phyloP scores from a whole-genome alignment of 2,113 vertebrate genomes.

The Tragelaphus imberbis region DNA sequence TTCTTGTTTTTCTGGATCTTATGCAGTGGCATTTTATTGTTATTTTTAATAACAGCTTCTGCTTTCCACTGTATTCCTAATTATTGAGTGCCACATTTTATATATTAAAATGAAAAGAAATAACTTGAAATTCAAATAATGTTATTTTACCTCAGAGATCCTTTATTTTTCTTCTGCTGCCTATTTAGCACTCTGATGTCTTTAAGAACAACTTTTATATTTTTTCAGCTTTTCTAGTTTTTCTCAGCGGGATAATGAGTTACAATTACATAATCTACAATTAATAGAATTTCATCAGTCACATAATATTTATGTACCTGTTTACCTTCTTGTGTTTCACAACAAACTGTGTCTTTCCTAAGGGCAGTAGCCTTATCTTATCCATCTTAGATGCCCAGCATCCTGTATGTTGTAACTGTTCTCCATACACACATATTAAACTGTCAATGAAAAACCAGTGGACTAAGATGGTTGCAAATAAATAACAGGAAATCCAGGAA shows the following conservation, averaged over 20 bases:
- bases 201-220: not conserved
- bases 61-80: not conserved
- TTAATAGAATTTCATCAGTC: not conserved
- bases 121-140: not conserved
- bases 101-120: not conserved
- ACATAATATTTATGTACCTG: not conserved
- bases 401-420: not conserved
- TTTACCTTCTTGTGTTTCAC: not conserved
- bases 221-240: not conserved
- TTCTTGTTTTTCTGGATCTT: not conserved
- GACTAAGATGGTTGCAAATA: not conserved
- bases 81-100: not conserved
- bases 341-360: not conserved
- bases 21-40: not conserved
- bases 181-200: not conserved
- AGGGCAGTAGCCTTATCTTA: not conserved
- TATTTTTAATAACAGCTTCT: not conserved
- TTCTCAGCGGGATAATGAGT: not conserved
- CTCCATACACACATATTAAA: not conserved
- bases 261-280: not conserved
- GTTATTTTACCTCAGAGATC: not conserved
- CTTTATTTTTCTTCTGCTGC: not conserved
- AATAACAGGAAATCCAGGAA: not conserved
- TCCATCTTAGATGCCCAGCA: not conserved
- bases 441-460: not conserved